Evolutionary conservation across 2,113 vertebrate species (phyloP), one percentile per base, ranked within the genome.

Genomic region (Hemiscyllium ocellatum): DNA sequence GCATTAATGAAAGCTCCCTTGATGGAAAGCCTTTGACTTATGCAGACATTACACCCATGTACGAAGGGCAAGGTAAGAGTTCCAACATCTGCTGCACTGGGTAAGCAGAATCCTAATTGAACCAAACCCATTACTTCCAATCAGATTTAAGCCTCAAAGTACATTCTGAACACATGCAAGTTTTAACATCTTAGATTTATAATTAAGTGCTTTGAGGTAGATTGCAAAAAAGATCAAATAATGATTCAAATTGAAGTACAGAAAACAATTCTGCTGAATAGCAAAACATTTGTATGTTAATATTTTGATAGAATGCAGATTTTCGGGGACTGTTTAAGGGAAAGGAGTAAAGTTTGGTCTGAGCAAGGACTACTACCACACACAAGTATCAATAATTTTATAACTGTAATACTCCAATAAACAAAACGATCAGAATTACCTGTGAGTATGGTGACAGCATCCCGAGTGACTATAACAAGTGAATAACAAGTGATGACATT

Each of bases 391-490:
- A 61, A 61, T 0, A 6, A 5, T 6, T 56, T 61, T 61, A 61
- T 10, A 61, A 52, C 87, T 61, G 52, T 33, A 15, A 33, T 12
- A n/a, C 52, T 70, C 76, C 47, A 70, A 72, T 42, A 52, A 72
- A 95, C 26, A 47, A 37, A 47, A 26, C 26, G 69, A 33, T 33
- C 52, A 24, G 68, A 69, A 96, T 98, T 98, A 99, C 99, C 99
- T 99, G 99, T 33, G 99, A 99, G 97, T 99, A 99, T 0, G 98
- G 98, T 96, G 99, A 99, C 96, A 99, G 98, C 0, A 98, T 99
- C 96, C 99, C 98, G 96, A 99, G 98, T 95, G 99, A 99, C 99
- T 99, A 97, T 90, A 97, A 96, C 96, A 33, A 69, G 96, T 95
- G 96, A 93, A 96, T 94, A 96, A 96, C 95, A 96, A 95, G 87